Evolutionary conservation across 2,888 invertebrate species (phyloP), one percentile per base, ranked within the genome.

Genomic region (Noctuana brunneofusca): DNA sequence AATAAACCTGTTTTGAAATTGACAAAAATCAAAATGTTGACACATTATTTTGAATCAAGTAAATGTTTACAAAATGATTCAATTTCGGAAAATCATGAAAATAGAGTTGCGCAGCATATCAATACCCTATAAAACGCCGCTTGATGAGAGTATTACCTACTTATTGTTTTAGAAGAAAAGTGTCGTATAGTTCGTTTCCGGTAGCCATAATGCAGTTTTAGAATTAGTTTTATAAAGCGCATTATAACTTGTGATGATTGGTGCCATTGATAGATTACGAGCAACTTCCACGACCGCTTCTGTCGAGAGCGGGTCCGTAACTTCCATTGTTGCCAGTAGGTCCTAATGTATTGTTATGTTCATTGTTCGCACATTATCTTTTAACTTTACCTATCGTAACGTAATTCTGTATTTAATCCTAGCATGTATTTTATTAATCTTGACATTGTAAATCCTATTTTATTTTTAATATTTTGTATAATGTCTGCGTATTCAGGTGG

Each of bases 241-340:
- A 86, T 89, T 89, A 83, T 89, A 81, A 89, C 84, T 87, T 89
- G 90, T 90, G 90, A 91, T 91, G 90, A 88, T 86, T 85, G 90
- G 90, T 91, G 90, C 90, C 90, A 91, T 89, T 89, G 89, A 87
- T 90, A 90, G 89, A 77, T 83, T 88, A 90, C 83, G 81, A 83
- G 86, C 82, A 78, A 84, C 80, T 78, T 73, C 77, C 83, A 78
- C 75, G 83, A 78, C 77, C 83, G 74, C 78, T 81, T 81, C 75
- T 76, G 82, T 78, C 79, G 38, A 8, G 72, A 83, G 78, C 79
- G 82, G 68, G 72, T 81, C 81, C 83, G 75, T 81, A 76, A 86
- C 87, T 90, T 89, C 88, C 89, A 88, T 86, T 84, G 86, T 87
- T 89, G 89, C 87, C 86, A 63, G 64, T 66, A 59, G 62, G 59